Percentiles rank a stretch among this genome's conserved stretches.
These are phyloP conservation scores for Napeogenes inachia DNA, from an alignment of 2,888 invertebrate genomes.

Conservation along the genomic window DNA sequence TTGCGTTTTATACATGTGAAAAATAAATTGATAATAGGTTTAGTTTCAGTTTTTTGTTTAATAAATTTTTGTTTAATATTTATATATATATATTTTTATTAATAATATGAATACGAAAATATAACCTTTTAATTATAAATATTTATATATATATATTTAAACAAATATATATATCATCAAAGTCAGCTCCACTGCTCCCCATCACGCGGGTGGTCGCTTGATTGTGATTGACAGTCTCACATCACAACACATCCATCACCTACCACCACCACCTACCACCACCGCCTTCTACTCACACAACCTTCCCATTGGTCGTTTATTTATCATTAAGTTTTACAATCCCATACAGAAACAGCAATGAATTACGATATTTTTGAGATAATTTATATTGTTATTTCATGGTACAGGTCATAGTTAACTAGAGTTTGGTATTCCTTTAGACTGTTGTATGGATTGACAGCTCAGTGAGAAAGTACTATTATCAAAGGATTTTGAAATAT, in stretches of 20 bases:
- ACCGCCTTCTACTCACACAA: constrained; percentile 23
- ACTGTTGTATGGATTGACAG: constrained; percentile 39
- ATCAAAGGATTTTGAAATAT: constrained; percentile 35
- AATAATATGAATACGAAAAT: no score
- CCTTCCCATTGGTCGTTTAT: constrained; percentile 35
- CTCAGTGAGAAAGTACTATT: constrained; percentile 32
- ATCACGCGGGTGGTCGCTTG: constrained; percentile 74
- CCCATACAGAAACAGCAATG: constrained; percentile 33
- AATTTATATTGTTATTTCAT: neutral
- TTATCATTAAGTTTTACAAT: neutral
- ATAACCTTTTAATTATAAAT: neutral
- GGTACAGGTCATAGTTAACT: constrained; percentile 35
- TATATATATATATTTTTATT: no score
- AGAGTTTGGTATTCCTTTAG: constrained; percentile 45
- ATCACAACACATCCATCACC: constrained; percentile 50
- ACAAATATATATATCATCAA: constrained; percentile 6
- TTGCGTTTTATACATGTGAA: no score
- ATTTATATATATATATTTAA: neutral
- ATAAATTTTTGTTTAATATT: no score
- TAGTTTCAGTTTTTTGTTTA: no score
- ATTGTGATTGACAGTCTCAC: constrained; percentile 74
- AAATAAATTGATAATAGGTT: no score
- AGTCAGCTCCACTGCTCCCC: constrained; percentile 51
- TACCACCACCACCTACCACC: constrained; percentile 25
- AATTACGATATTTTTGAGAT: constrained; percentile 11